Percentiles rank a stretch among this genome's conserved stretches.
Conservation (phyloP, 1,140 invertebrate genomes). For the Antheraea pernyi region DNA sequence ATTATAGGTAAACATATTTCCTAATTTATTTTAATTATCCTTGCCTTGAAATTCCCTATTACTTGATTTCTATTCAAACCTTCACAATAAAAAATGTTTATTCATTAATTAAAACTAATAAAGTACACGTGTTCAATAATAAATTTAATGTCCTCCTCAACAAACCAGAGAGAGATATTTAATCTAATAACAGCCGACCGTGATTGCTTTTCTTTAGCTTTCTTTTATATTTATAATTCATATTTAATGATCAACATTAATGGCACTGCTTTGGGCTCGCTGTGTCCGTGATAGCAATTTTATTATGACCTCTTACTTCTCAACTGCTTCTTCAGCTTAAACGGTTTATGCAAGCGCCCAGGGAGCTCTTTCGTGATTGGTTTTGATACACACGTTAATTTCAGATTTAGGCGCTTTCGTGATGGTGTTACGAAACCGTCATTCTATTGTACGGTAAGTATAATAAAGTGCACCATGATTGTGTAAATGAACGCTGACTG, state of each 20-base stretch:
- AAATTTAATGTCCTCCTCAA: constrained; percentile 6
- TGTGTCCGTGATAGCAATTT: constrained; percentile 32
- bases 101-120: constrained; percentile 10
- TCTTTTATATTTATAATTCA: constrained; percentile 75
- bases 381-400: constrained; percentile 65
- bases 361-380: constrained; percentile 39
- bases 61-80: background rate
- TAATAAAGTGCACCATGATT: constrained; percentile 59
- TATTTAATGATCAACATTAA: constrained; percentile 74
- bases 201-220: constrained; percentile 72
- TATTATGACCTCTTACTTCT: constrained; percentile 36
- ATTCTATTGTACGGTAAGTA: constrained; percentile 55
- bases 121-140: constrained; percentile 14
- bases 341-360: constrained; percentile 11
- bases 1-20: too few species aligned
- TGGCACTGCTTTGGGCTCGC: constrained; percentile 56
- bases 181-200: constrained; percentile 66
- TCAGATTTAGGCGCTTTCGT: constrained; percentile 72
- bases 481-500: constrained; percentile 51
- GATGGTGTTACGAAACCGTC: constrained; percentile 62
- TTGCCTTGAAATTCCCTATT: background rate
- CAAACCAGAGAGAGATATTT: constrained; percentile 49
- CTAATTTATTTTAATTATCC: too few species aligned
- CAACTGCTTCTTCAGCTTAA: constrained; percentile 10
- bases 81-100: constrained; percentile 7